Evolutionary conservation across 2,888 invertebrate genomes (phyloP).

Genomic region (Caenorhabditis sp.): DNA sequence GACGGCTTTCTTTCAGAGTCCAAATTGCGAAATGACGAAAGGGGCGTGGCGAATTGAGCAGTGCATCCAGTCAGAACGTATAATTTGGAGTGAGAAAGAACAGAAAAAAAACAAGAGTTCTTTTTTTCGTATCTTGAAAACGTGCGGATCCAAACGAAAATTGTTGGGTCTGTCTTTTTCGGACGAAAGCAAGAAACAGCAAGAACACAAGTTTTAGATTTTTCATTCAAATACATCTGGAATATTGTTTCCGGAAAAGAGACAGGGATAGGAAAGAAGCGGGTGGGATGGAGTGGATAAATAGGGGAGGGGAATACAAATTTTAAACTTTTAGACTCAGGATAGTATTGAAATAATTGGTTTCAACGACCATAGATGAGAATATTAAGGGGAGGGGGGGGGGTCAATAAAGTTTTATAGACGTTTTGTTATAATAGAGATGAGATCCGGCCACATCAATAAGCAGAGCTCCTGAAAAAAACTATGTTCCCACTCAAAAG

Average conservation of each 20-base stretch:
- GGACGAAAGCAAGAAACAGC: too few species aligned
- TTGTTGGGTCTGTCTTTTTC: too few species aligned
- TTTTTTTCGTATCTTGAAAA: too few species aligned
- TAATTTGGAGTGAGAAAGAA: too few species aligned
- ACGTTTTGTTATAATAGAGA: neutral
- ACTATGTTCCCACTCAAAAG: neutral
- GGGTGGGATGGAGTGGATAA: neutral
- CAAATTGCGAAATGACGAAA: neutral
- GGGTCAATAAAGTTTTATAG: neutral
- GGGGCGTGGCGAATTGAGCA: too few species aligned
- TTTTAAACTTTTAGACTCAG: too few species aligned
- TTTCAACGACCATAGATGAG: conserved; percentile 34
- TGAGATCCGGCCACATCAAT: conserved; percentile 44
- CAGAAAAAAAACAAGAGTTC: too few species aligned
- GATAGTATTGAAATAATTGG: conserved; percentile 11
- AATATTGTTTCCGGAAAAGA: conserved; percentile 6
- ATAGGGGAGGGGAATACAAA: neutral
- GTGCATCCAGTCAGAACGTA: too few species aligned
- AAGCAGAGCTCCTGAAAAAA: conserved; percentile 52
- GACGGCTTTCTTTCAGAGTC: too few species aligned
- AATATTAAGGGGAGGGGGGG: neutral
- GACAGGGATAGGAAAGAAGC: neutral
- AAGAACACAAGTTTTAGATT: too few species aligned
- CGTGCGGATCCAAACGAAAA: too few species aligned
- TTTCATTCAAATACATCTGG: conserved; percentile 21